Evolutionary conservation across 2,797 vertebrate species (phyloP).

Genomic region (Gephyroberyx darwinii): DNA sequence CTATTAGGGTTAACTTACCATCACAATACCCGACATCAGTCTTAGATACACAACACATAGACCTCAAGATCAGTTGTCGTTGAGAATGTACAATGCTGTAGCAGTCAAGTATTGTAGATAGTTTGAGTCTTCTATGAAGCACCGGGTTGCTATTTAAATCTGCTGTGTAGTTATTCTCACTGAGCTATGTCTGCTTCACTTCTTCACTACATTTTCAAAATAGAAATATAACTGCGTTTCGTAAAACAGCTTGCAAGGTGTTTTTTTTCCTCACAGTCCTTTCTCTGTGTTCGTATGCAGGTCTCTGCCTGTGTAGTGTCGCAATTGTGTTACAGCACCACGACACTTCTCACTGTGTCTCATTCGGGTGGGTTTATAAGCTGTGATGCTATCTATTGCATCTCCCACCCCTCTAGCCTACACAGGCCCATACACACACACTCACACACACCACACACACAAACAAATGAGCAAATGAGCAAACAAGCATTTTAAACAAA

Average conservation of each 20-base stretch:
- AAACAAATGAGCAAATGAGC: constrained; percentile 16
- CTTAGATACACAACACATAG: not conserved
- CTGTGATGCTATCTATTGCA: constrained; percentile 28
- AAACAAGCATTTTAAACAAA: constrained; percentile 30
- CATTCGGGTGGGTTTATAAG: constrained; percentile 32
- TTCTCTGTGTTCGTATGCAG: constrained; percentile 63
- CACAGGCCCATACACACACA: constrained; percentile 1
- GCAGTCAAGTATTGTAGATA: not conserved
- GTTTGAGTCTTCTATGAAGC: not conserved
- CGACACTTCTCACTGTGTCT: constrained; percentile 29
- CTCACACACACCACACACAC: constrained; percentile 20
- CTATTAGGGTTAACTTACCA: not conserved
- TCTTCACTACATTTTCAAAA: constrained; percentile 45
- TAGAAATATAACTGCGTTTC: constrained; percentile 66
- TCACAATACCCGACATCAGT: constrained; percentile 1
- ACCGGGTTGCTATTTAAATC: constrained; percentile 14
- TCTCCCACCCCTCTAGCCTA: constrained; percentile 25
- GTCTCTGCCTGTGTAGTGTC: constrained; percentile 51
- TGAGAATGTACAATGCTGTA: not conserved
- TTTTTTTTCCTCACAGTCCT: constrained; percentile 56
- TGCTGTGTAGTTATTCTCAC: constrained; percentile 2
- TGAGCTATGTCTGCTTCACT: constrained; percentile 50
- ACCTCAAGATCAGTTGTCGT: not conserved
- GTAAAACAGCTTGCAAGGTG: constrained; percentile 53
- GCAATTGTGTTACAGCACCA: constrained; percentile 5